phyloP scores from a whole-genome alignment of 2,113 vertebrate species.

The Myrmophylax atrothorax region DNA sequence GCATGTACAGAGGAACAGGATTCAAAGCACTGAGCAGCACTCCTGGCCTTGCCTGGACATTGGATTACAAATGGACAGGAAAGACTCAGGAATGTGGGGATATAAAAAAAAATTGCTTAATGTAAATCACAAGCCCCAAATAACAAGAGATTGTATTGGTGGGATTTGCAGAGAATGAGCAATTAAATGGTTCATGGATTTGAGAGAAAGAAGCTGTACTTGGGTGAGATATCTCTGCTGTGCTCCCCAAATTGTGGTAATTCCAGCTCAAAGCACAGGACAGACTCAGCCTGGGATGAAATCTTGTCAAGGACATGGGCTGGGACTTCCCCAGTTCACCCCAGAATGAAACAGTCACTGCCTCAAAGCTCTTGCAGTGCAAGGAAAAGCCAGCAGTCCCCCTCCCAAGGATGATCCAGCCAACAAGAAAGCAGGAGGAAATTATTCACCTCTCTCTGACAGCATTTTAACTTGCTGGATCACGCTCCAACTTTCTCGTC shows the following conservation, averaged over 20 bases:
- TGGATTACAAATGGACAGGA: conserved; percentile 23
- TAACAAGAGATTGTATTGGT: background rate
- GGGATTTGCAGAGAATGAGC: background rate
- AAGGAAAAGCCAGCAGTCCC: background rate
- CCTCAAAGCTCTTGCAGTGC: background rate
- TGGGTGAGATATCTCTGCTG: background rate
- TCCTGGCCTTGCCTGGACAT: background rate
- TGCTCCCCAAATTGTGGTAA: background rate
- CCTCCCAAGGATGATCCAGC: background rate
- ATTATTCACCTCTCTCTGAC: background rate
- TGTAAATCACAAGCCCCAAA: conserved; percentile 12
- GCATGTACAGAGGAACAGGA: background rate
- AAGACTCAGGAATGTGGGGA: background rate
- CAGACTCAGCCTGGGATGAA: background rate
- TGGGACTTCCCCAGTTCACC: background rate
- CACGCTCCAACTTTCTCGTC: background rate
- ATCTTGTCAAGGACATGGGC: accelerated
- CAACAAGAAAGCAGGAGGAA: conserved; percentile 8
- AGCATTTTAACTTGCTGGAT: conserved; percentile 19
- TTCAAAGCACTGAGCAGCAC: background rate
- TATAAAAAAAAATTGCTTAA: background rate
- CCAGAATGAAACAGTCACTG: background rate
- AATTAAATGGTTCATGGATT: background rate
- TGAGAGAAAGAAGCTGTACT: background rate
- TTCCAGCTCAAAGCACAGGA: background rate